These are phyloP conservation scores for Calameuta filiformis DNA, from an alignment of 2,888 invertebrate genomes.

Conservation along the genomic window DNA sequence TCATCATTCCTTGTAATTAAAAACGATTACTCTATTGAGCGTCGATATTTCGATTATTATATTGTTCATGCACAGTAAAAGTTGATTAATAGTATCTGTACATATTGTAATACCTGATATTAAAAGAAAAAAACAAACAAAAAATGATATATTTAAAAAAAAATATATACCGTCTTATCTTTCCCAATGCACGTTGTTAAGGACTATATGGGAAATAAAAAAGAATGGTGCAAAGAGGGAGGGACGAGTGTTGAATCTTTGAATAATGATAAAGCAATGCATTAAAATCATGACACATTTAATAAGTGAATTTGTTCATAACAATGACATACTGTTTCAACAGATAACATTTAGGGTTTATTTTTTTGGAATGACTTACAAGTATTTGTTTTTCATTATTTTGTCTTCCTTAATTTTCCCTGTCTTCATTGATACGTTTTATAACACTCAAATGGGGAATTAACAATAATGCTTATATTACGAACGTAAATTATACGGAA, in stretches of 20 bases:
- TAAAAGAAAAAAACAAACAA: conserved; percentile 6
- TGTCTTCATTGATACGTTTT: conserved; percentile 1
- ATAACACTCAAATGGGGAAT: background rate
- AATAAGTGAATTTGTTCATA: background rate
- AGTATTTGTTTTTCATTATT: conserved; percentile 13
- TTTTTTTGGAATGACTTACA: background rate
- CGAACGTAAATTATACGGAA: conserved; percentile 14
- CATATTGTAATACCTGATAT: conserved; percentile 23
- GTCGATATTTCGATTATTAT: conserved; percentile 21
- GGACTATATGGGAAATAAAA: too few species aligned
- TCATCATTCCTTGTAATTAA: background rate
- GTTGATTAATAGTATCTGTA: conserved; percentile 22
- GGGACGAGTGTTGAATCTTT: background rate
- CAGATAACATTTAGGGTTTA: conserved; percentile 13
- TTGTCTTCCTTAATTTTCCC: too few species aligned
- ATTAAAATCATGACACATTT: background rate
- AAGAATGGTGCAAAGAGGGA: too few species aligned
- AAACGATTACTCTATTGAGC: conserved; percentile 17
- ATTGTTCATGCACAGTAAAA: conserved; percentile 23
- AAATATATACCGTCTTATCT: too few species aligned
- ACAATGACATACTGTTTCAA: conserved; percentile 19
- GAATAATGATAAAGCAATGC: conserved; percentile 3
- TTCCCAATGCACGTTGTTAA: too few species aligned
- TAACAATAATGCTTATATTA: background rate
- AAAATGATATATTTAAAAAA: conserved; percentile 23